A percentile compares a stretch with the other conserved stretches of the same genome.
phyloP scores from a whole-genome alignment of 2,888 invertebrate genomes.

The Caenorhabditis sp. region DNA sequence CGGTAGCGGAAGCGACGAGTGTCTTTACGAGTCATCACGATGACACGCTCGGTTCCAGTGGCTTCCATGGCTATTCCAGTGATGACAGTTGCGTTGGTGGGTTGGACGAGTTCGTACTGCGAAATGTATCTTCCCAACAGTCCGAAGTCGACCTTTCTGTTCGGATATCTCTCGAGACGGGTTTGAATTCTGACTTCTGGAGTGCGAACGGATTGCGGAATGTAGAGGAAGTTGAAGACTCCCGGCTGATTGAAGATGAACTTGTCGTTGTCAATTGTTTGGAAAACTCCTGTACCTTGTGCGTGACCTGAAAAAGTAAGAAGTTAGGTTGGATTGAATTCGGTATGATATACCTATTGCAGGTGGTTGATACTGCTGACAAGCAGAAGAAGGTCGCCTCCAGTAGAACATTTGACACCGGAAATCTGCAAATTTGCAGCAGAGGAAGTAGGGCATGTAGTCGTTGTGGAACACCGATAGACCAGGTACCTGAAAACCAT shows the following conservation, averaged over 20 bases:
- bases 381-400: constrained; percentile 92
- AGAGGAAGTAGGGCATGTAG: constrained; percentile 94
- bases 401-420: constrained; percentile 96
- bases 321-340: too few species aligned
- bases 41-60: constrained; percentile 77
- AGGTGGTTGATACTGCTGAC: constrained; percentile 87
- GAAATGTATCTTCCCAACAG: constrained; percentile 71
- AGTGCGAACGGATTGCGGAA: constrained; percentile 75
- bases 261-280: constrained; percentile 90
- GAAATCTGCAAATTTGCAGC: constrained; percentile 95
- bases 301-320: too few species aligned
- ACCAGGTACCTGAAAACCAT: constrained; percentile 88
- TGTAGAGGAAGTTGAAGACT: constrained; percentile 80
- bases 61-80: constrained; percentile 77
- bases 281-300: constrained; percentile 94
- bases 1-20: constrained; percentile 80
- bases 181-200: constrained; percentile 81
- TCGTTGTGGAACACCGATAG: constrained; percentile 97
- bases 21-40: constrained; percentile 80
- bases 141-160: constrained; percentile 82
- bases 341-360: too few species aligned
- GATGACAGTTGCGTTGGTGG: constrained; percentile 82
- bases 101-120: constrained; percentile 82
- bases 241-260: constrained; percentile 95
- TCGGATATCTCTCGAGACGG: constrained; percentile 82